phyloP scores from a whole-genome alignment of 2,797 vertebrate genomes.

The Amphiprion clarkii region DNA sequence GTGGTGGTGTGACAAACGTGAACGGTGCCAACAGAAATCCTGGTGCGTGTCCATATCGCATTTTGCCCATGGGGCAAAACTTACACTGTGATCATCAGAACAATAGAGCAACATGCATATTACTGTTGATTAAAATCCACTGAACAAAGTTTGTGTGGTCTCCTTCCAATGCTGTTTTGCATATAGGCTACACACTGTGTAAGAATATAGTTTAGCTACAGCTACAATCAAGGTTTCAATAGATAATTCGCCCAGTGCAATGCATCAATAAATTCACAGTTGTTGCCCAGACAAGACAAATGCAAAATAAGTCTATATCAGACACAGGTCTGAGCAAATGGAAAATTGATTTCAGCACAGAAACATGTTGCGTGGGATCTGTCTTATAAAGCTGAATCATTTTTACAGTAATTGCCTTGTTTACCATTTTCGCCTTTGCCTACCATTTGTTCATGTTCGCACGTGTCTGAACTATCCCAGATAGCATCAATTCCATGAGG shows the following conservation, averaged over 20 bases:
- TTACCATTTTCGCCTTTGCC: neutral
- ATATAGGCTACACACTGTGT: too few relatives aligned
- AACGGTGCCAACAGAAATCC: neutral
- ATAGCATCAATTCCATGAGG: neutral
- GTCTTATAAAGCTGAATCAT: neutral
- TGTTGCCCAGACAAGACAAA: neutral
- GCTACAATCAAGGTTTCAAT: neutral
- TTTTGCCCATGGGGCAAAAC: neutral
- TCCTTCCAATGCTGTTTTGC: too few relatives aligned
- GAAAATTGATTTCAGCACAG: conserved; percentile 2
- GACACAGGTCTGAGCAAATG: neutral
- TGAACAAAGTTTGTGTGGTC: too few relatives aligned
- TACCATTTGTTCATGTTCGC: neutral
- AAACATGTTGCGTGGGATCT: neutral
- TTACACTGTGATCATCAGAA: neutral
- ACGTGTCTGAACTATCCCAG: neutral
- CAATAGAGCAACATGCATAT: too few relatives aligned
- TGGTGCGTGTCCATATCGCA: neutral
- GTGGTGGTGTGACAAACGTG: neutral
- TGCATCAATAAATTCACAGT: neutral
- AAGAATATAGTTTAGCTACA: neutral
- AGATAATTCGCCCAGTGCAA: neutral
- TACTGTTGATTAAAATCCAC: too few relatives aligned
- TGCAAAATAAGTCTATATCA: conserved; percentile 4
- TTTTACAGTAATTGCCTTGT: neutral